Conservation (phyloP, 1,140 invertebrate genomes). For the Proctacanthus coquilletti region DNA sequence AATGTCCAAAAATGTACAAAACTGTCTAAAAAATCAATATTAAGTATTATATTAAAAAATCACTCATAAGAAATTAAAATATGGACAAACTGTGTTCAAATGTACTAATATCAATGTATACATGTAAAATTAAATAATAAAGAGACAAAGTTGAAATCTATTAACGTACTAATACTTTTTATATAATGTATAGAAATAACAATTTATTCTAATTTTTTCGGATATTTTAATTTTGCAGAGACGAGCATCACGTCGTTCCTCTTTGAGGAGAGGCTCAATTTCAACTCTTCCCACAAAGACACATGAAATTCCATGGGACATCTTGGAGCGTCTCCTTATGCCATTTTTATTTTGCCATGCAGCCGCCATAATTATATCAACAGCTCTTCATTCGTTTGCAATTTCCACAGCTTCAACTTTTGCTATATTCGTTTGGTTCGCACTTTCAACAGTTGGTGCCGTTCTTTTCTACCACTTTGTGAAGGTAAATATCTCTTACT, state of each 20-base stretch:
- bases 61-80: too few species aligned
- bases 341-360: conserved; percentile 63
- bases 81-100: too few species aligned
- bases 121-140: too few species aligned
- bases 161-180: too few species aligned
- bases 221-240: conserved; percentile 14
- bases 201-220: too few species aligned
- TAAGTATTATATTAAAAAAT: too few species aligned
- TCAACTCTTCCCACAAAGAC: conserved; percentile 25
- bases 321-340: conserved; percentile 58
- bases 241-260: conserved; percentile 24
- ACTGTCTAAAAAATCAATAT: too few species aligned
- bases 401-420: conserved; percentile 58
- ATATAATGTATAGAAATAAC: too few species aligned
- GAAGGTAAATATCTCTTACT: conserved; percentile 46
- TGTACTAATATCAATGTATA: too few species aligned
- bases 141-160: too few species aligned
- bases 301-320: conserved; percentile 55
- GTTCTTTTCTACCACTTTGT: conserved; percentile 68
- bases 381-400: conserved; percentile 48
- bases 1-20: too few species aligned
- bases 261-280: conserved; percentile 24
- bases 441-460: conserved; percentile 48
- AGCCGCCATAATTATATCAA: conserved; percentile 51
- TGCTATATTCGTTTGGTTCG: conserved; percentile 55